Conservation (phyloP, 1,140 invertebrate species). For the Drosophila mauritiana region DNA sequence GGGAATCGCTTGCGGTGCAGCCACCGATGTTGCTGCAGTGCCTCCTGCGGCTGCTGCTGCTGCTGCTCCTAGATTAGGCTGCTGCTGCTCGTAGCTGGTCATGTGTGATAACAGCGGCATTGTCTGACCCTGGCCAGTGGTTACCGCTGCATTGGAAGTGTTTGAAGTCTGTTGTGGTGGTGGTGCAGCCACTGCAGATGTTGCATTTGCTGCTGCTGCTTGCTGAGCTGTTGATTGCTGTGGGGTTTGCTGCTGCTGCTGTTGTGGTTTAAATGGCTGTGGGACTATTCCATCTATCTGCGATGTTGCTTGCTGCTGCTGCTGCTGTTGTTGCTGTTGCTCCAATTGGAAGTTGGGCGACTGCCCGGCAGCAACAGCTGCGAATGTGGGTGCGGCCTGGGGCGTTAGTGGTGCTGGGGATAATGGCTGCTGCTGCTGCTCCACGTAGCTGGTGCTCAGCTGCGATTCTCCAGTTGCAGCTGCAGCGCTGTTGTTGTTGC, state of each 20-base stretch:
- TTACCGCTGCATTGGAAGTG: constrained; percentile 47
- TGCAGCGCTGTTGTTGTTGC: constrained; percentile 42
- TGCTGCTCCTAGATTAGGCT: constrained; percentile 19
- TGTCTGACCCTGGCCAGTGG: constrained; percentile 66
- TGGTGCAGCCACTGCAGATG: constrained; percentile 4
- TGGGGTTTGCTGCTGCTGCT: constrained; percentile 42
- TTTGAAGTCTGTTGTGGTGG: constrained; percentile 53
- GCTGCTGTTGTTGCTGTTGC: constrained; percentile 34
- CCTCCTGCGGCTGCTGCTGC: constrained; percentile 31
- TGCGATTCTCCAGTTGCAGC: constrained; percentile 40
- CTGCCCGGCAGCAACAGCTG: constrained; percentile 64
- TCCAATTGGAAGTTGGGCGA: constrained; percentile 56
- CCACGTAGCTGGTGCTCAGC: constrained; percentile 58
- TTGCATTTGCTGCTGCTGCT: constrained; percentile 24
- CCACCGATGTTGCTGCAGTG: constrained; percentile 22
- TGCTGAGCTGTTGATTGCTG: constrained; percentile 50
- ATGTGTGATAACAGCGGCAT: constrained; percentile 74
- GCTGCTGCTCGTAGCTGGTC: constrained; percentile 63
- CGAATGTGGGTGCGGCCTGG: constrained; percentile 57
- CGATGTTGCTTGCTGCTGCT: constrained; percentile 54
- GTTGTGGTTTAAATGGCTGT: constrained; percentile 50
- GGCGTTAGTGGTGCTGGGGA: constrained; percentile 53
- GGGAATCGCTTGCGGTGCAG: constrained; percentile 32
- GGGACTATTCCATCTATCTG: constrained; percentile 63
- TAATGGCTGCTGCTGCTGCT: constrained; percentile 56